A percentile compares a stretch with the other conserved stretches of the same genome.
Conservation (phyloP, 2,113 vertebrate species). For the Zonotrichia leucophrys region DNA sequence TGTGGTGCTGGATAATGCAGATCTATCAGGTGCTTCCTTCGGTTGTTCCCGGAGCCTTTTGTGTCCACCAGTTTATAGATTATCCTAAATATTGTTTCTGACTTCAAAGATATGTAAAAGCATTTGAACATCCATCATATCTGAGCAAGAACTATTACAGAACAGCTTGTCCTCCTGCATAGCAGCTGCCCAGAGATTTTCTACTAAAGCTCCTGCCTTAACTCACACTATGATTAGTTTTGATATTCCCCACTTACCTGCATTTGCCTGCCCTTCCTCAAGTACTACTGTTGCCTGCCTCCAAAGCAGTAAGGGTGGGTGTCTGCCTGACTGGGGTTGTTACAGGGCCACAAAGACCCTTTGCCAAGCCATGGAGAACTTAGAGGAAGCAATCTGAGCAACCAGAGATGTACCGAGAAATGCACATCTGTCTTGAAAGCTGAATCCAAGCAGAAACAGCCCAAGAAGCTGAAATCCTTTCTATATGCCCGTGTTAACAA, state of each 20-base stretch:
- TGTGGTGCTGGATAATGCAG: not conserved
- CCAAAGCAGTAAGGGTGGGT: not conserved
- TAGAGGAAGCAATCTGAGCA: not conserved
- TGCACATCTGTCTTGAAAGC: not conserved
- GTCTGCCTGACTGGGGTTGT: not conserved
- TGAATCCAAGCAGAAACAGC: not conserved
- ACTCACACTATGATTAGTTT: not conserved
- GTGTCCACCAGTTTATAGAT: not conserved
- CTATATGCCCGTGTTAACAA: not conserved
- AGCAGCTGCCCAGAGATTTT: not conserved
- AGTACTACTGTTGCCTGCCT: not conserved
- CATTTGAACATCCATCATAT: not conserved
- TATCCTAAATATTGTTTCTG: conserved; percentile 18
- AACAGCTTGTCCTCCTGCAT: not conserved
- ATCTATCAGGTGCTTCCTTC: not conserved
- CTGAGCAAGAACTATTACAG: not conserved
- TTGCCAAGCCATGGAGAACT: not conserved
- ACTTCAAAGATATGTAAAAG: not conserved
- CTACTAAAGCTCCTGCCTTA: not conserved
- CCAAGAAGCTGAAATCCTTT: not conserved
- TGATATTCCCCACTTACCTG: not conserved
- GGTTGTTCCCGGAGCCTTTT: not conserved
- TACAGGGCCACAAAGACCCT: not conserved
- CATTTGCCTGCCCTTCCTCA: not conserved
- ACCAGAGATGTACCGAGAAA: not conserved